Evolutionary conservation across 2,113 vertebrate species (phyloP), one percentile per base, ranked within the genome.

Genomic region (Gallinago jamesoni): DNA sequence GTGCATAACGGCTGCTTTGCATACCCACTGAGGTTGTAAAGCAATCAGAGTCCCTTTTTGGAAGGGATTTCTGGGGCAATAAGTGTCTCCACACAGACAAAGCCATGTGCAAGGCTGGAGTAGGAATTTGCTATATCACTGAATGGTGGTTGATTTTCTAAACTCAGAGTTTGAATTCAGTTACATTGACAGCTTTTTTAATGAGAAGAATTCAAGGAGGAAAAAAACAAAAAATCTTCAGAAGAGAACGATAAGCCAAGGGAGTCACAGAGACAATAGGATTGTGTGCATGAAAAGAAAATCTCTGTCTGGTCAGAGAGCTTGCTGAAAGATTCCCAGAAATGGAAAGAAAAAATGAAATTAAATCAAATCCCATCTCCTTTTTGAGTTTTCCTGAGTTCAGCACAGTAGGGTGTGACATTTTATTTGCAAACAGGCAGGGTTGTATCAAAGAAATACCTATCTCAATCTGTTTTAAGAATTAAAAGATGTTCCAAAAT

Each of bases 381-480:
- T 55, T 72, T 37, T 20, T 52, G 43, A 81, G 9, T 50, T 59
- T 68, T 76, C 20, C 43, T 37, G n/a, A 77, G 5, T 12, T 92
- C 41, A 70, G 50, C 13, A 69, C 59, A 15, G 9, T 48, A 66
- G 27, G 11, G 6, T 24, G 23, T 21, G 81, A 77, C 3, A 27
- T 2, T 86, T 70, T 52, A 77, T 87, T 92, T 96, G 77, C 80
- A 90, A 91, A 60, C 52, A 89, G 45, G 16, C 37, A 63, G 20
- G 50, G 10, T 10, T 74, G 28, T 21, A 75, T 84, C 39, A 24
- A 79, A 83, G 39, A 92, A 89, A 76, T 56, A 57, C 19, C 28
- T 35, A 70, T 80, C 25, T 84, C 27, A 72, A 59, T 56, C 41
- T 92, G 60, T 43, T 91, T 91, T 75, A 91, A 91, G 31, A 89